Conservation (phyloP, 2,797 vertebrate species). For the Mastacembelus armatus region DNA sequence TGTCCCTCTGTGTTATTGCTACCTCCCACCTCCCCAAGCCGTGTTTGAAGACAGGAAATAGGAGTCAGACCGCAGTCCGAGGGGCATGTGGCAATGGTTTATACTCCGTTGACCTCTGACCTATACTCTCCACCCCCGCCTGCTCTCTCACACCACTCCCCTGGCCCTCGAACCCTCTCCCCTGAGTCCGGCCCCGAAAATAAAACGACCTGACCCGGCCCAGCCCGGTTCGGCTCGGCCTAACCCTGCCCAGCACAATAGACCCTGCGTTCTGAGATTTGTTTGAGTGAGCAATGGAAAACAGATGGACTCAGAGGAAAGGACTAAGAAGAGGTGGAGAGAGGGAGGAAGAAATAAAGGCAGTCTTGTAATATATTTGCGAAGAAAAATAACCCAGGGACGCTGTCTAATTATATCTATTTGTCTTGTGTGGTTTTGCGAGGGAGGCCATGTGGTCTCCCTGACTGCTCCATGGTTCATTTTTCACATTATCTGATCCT, state of each 20-base stretch:
- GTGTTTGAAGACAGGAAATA: constrained; percentile 93
- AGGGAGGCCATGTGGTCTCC: constrained; percentile 80
- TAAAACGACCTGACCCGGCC: constrained; percentile 67
- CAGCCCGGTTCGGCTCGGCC: constrained; percentile 57
- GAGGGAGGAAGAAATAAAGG: constrained; percentile 75
- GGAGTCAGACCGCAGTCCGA: constrained; percentile 88
- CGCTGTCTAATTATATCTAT: constrained; percentile 83
- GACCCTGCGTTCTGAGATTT: constrained; percentile 75
- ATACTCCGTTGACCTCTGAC: constrained; percentile 81
- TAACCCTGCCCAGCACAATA: constrained; percentile 68
- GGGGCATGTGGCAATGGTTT: constrained; percentile 92
- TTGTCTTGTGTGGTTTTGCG: constrained; percentile 85
- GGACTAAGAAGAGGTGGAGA: constrained; percentile 62
- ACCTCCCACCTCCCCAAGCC: constrained; percentile 80
- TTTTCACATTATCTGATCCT: constrained; percentile 84
- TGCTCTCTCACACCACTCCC: constrained; percentile 80
- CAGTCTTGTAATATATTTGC: constrained; percentile 89
- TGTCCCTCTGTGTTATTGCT: constrained; percentile 85
- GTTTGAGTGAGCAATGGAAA: constrained; percentile 86
- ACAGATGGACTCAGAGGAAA: constrained; percentile 85
- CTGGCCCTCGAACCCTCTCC: constrained; percentile 78
- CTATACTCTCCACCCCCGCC: constrained; percentile 75
- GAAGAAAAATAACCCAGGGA: constrained; percentile 89
- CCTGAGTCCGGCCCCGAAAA: constrained; percentile 63
- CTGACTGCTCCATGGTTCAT: constrained; percentile 77